Evolutionary conservation across 2,797 vertebrate genomes (phyloP).

Genomic region (Artibeus jamaicensis): DNA sequence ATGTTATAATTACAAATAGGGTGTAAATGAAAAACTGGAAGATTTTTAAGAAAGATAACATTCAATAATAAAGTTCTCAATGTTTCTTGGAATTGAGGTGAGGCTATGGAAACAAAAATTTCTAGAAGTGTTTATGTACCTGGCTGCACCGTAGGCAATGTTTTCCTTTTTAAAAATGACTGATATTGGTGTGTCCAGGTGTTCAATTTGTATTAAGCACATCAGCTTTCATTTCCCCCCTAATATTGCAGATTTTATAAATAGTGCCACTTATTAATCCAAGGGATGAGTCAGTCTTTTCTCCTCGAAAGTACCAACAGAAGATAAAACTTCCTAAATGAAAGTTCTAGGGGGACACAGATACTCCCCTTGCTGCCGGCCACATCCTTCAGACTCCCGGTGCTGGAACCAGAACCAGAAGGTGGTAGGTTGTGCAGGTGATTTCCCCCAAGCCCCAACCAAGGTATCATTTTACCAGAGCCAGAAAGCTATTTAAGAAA

Average conservation of each 20-base stretch:
- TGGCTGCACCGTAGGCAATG: not conserved
- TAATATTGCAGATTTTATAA: constrained; percentile 3
- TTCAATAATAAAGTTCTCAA: constrained; percentile 22
- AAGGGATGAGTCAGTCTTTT: not conserved
- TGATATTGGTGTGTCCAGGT: not conserved
- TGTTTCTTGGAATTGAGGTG: constrained; percentile 44
- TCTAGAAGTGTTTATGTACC: constrained; percentile 47
- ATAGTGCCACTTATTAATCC: not conserved
- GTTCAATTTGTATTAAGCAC: not conserved
- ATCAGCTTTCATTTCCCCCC: not conserved
- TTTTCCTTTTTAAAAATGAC: not conserved
- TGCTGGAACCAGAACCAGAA: no score
- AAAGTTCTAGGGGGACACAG: not conserved
- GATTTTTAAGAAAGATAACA: not conserved
- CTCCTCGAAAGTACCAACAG: not conserved
- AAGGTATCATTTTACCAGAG: no score
- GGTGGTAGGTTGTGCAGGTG: no score
- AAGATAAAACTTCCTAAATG: not conserved
- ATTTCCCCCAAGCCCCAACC: no score
- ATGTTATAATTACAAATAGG: not conserved
- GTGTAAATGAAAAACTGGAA: not conserved
- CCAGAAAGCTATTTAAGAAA: no score
- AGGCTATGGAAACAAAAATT: constrained; percentile 21
- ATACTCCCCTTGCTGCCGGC: no score
- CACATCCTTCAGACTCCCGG: no score